These are phyloP conservation scores for Apotomis betuletana DNA, from an alignment of 2,888 invertebrate genomes.

Conservation along the genomic window DNA sequence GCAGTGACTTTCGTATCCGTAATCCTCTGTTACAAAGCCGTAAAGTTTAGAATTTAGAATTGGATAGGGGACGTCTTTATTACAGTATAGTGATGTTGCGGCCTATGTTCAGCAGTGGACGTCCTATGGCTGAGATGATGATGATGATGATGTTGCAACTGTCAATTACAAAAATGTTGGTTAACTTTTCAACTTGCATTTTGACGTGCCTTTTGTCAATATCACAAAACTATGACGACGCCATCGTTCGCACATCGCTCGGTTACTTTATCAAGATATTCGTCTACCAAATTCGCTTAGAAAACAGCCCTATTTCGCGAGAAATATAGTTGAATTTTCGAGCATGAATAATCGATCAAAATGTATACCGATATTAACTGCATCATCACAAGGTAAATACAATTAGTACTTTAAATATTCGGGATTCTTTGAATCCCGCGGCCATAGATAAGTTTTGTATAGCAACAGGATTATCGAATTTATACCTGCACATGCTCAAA, in stretches of 20 bases:
- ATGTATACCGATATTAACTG: not conserved
- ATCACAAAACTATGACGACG: not conserved
- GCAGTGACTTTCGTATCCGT: no score
- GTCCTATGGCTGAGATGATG: no score
- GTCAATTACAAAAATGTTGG: not conserved
- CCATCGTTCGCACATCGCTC: not conserved
- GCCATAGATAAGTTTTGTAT: constrained; percentile 13
- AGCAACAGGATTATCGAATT: constrained; percentile 13
- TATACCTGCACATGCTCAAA: constrained; percentile 20
- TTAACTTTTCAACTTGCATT: not conserved
- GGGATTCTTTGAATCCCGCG: not conserved
- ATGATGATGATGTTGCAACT: no score
- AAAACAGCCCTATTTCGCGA: constrained; percentile 8
- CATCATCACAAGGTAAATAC: not conserved
- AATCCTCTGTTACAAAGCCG: no score
- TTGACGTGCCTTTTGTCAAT: constrained; percentile 25
- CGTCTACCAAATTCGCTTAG: not conserved
- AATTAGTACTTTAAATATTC: not conserved
- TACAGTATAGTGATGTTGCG: not conserved
- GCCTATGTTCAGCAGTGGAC: no score
- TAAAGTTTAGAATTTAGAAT: no score
- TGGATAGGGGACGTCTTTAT: not conserved
- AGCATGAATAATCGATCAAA: not conserved
- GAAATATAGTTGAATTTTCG: constrained; percentile 17
- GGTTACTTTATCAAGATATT: not conserved